Conservation (phyloP, 2,888 invertebrate species). For the Latrodectus elegans region DNA sequence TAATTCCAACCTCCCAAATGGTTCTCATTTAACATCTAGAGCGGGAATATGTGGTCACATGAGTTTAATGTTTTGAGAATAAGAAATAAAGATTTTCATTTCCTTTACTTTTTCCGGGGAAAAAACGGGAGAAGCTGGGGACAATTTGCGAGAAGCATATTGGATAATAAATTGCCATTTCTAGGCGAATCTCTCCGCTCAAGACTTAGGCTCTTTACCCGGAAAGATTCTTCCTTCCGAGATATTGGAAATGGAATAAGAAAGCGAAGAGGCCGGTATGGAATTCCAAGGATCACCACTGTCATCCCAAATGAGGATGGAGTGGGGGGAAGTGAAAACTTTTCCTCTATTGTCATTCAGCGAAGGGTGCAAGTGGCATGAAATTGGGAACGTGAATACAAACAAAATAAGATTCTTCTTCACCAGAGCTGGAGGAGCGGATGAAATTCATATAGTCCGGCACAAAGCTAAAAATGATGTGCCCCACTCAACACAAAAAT, state of each 20-base stretch:
- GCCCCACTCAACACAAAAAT: not conserved
- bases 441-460: not conserved
- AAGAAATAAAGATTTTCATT: not conserved
- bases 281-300: not conserved
- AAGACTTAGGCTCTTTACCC: not conserved
- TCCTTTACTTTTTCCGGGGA: not conserved
- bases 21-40: not conserved
- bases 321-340: not conserved
- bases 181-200: not conserved
- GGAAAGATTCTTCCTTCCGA: not conserved
- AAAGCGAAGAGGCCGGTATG: not conserved
- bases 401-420: not conserved
- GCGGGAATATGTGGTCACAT: not conserved
- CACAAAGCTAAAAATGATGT: not conserved
- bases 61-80: not conserved
- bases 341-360: constrained; percentile 1
- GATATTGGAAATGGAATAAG: not conserved
- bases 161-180: constrained; percentile 44
- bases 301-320: not conserved
- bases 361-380: not conserved
- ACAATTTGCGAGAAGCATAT: constrained; percentile 47
- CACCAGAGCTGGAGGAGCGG: not conserved
- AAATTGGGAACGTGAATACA: not conserved
- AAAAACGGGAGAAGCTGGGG: not conserved
- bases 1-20: not conserved